Percentiles rank a stretch among this genome's conserved stretches.
phyloP scores from a whole-genome alignment of 2,113 vertebrate genomes.

The Poeciliopsis prolifica region DNA sequence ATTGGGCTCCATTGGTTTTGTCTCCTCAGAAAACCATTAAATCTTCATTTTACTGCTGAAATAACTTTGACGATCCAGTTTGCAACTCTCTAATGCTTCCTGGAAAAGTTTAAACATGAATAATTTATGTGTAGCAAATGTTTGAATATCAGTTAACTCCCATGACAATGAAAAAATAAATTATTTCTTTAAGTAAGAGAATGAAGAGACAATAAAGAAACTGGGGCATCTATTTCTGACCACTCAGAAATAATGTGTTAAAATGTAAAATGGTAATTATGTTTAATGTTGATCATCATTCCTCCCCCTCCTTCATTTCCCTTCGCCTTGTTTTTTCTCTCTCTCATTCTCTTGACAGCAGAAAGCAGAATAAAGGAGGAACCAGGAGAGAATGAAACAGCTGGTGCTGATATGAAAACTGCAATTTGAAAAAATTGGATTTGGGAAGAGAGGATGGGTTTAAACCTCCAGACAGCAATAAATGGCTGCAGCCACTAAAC shows the following conservation, averaged over 20 bases:
- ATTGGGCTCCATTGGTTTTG: not conserved
- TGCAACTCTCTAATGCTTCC: not conserved
- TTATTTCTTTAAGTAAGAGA: constrained; percentile 2
- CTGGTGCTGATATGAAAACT: constrained; percentile 49
- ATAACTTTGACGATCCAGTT: no score
- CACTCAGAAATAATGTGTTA: constrained; percentile 23
- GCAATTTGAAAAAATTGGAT: constrained; percentile 27
- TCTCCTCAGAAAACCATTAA: no score
- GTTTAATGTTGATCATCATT: constrained; percentile 52
- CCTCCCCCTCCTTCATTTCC: constrained; percentile 28
- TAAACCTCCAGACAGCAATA: constrained; percentile 21
- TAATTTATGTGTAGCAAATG: not conserved
- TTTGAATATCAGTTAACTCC: not conserved
- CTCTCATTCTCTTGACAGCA: constrained; percentile 1
- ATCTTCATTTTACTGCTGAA: no score
- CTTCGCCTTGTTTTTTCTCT: constrained; percentile 3
- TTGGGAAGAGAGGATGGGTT: constrained; percentile 2
- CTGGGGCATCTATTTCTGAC: constrained; percentile 23
- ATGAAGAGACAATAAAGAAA: constrained; percentile 16
- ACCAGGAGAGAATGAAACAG: constrained; percentile 37
- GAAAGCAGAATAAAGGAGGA: constrained; percentile 10
- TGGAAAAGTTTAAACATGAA: no score
- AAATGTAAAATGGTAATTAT: constrained; percentile 57
- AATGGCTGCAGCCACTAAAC: constrained; percentile 14
- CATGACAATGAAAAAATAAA: not conserved